These are phyloP conservation scores for Omphaloscelis lunosa DNA, from an alignment of 2,888 invertebrate species.

Conservation along the genomic window DNA sequence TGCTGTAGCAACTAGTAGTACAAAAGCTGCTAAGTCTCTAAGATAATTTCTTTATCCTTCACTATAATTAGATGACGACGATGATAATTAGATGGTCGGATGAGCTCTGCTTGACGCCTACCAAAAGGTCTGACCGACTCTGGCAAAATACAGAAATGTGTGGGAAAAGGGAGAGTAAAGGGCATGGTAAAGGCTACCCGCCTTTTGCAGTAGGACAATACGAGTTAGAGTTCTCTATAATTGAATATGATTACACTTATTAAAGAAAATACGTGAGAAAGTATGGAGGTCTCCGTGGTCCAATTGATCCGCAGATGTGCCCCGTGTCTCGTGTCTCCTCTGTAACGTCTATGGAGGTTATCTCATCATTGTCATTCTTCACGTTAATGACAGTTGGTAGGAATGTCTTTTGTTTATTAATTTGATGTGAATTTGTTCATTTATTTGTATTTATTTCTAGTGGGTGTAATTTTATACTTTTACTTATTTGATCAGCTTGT, in stretches of 20 bases:
- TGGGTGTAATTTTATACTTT: background rate
- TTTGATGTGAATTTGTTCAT: background rate
- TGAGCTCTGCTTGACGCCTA: no score
- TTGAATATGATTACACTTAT: background rate
- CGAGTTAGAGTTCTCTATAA: background rate
- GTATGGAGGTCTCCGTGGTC: background rate
- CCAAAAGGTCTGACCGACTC: no score
- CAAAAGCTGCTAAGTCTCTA: background rate
- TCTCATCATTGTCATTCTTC: slow-evolving; percentile 17
- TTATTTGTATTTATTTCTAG: background rate
- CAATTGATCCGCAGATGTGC: slow-evolving; percentile 6
- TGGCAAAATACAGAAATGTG: background rate
- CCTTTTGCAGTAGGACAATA: background rate
- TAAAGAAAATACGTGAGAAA: slow-evolving; percentile 37
- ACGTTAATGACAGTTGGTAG: slow-evolving; percentile 6
- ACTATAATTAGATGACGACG: background rate
- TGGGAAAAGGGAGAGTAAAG: background rate
- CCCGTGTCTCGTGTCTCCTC: background rate
- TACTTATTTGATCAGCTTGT: background rate
- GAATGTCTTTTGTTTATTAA: slow-evolving; percentile 13
- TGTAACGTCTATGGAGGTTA: background rate
- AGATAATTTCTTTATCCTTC: background rate
- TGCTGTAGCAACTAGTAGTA: background rate
- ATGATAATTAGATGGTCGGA: background rate
- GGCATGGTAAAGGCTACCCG: no score